Conservation (phyloP, 2,797 vertebrate species). For the Poecilia velifera region DNA sequence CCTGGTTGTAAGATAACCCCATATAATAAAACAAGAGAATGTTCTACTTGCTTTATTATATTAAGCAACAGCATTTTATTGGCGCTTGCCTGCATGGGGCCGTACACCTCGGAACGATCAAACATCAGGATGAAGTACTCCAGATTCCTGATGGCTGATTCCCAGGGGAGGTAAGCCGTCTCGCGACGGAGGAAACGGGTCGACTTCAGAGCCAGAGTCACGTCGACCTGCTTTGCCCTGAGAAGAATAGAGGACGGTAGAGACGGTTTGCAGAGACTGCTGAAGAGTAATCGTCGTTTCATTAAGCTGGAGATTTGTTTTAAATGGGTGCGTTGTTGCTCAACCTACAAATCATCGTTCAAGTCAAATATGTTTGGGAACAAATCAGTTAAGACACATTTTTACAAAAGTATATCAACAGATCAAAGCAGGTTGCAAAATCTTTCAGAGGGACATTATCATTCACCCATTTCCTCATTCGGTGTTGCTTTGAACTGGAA, state of each 20-base stretch:
- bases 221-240: slow-evolving; percentile 73
- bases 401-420: not conserved
- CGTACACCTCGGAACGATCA: slow-evolving; percentile 81
- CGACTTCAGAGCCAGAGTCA: slow-evolving; percentile 76
- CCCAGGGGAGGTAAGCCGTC: slow-evolving; percentile 75
- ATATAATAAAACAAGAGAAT: not conserved
- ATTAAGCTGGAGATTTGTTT: not conserved
- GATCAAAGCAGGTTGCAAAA: not conserved
- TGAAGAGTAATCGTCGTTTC: not conserved
- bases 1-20: not conserved
- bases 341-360: not conserved
- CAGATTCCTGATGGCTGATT: slow-evolving; percentile 68
- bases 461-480: not conserved
- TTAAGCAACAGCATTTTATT: not conserved
- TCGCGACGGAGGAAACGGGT: slow-evolving; percentile 79
- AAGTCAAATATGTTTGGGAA: not conserved
- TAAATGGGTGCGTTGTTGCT: not conserved
- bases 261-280: not conserved
- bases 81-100: slow-evolving; percentile 76
- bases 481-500: not conserved
- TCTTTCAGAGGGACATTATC: not conserved
- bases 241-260: slow-evolving; percentile 1
- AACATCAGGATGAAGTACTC: slow-evolving; percentile 79
- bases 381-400: not conserved
- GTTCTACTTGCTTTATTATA: not conserved